A percentile compares a stretch with the other conserved stretches of the same genome.
phyloP scores from a whole-genome alignment of 2,797 vertebrate genomes.

The Netta rufina region DNA sequence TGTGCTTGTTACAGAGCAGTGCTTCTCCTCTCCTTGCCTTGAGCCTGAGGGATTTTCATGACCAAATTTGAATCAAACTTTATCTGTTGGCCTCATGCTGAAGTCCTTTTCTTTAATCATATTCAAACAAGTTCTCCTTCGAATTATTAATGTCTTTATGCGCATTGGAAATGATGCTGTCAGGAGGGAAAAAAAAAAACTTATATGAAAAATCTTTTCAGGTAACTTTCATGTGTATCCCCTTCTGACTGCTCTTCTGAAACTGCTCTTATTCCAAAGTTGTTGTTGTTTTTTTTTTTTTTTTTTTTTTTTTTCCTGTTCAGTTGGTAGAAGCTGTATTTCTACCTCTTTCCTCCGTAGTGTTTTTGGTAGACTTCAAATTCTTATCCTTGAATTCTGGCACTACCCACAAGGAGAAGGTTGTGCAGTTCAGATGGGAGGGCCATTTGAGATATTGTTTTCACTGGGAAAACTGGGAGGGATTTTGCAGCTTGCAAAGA shows the following conservation, averaged over 20 bases:
- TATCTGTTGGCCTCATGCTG: neutral
- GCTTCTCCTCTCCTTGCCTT: neutral
- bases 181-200: neutral
- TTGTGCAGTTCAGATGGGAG: neutral
- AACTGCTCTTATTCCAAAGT: neutral
- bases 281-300: too few species aligned
- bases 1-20: neutral
- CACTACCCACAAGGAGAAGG: neutral
- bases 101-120: neutral
- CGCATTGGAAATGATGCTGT: neutral
- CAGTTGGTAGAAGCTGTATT: neutral
- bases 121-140: neutral
- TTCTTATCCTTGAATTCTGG: neutral
- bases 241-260: neutral
- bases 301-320: neutral
- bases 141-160: neutral
- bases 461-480: neutral
- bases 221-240: neutral
- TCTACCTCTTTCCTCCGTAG: neutral
- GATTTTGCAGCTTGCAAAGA: neutral
- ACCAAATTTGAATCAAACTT: neutral
- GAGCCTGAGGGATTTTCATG: neutral
- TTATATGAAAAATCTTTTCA: neutral
- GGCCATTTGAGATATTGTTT: neutral
- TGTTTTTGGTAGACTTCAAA: neutral